phyloP scores from a whole-genome alignment of 2,888 invertebrate genomes.

The Apodemia duryi region DNA sequence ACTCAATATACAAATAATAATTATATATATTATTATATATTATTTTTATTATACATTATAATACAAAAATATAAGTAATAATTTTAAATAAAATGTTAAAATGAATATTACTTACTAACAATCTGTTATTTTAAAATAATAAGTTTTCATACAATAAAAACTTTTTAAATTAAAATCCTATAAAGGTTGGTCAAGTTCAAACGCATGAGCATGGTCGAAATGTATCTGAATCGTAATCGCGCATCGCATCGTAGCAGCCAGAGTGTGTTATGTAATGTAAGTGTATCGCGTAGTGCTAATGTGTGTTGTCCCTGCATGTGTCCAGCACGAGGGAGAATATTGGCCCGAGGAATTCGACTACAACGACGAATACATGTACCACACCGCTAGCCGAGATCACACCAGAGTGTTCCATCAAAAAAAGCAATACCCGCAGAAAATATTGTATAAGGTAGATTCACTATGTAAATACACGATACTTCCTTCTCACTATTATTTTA shows the following conservation, averaged over 20 bases:
- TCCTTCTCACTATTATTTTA: background rate
- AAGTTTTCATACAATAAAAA: no score
- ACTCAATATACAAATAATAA: no score
- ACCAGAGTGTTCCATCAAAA: slow-evolving; percentile 71
- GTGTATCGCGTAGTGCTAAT: slow-evolving; percentile 27
- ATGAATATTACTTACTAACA: no score
- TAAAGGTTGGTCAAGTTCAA: no score
- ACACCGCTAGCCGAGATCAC: slow-evolving; percentile 71
- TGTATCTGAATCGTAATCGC: background rate
- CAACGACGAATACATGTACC: slow-evolving; percentile 76
- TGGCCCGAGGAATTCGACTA: slow-evolving; percentile 67
- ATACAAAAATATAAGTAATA: no score
- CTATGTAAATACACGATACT: slow-evolving; percentile 22
- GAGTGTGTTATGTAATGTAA: slow-evolving; percentile 19
- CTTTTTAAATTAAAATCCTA: no score
- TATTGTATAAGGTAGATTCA: slow-evolving; percentile 68
- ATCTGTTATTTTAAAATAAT: no score
- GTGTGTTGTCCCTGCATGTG: slow-evolving; percentile 22
- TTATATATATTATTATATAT: no score
- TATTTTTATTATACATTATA: no score
- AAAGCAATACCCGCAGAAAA: slow-evolving; percentile 75
- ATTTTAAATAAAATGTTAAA: no score
- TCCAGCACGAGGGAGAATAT: slow-evolving; percentile 52
- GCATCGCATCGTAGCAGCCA: slow-evolving; percentile 19
- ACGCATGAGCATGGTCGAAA: no score